These are phyloP conservation scores for Tetraneura akinire DNA, from an alignment of 1,140 invertebrate species.

Conservation along the genomic window DNA sequence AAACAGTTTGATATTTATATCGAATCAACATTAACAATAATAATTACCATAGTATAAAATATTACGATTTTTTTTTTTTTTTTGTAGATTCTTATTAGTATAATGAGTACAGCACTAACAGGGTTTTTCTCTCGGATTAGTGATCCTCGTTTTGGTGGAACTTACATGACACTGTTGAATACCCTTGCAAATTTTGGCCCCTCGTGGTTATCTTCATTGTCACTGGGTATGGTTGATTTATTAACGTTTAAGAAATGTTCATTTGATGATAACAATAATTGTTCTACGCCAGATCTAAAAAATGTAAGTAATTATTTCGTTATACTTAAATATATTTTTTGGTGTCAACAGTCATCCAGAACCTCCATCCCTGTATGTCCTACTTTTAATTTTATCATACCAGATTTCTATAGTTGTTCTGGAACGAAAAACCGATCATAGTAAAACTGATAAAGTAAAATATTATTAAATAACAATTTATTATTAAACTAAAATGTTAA, in stretches of 20 bases:
- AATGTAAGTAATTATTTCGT: neutral
- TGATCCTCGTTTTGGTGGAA: constrained; percentile 93
- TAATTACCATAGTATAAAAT: too few species aligned
- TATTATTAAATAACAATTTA: too few species aligned
- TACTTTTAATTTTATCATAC: too few species aligned
- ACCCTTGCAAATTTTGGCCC: constrained; percentile 95
- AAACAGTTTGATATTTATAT: too few species aligned
- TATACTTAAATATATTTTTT: too few species aligned
- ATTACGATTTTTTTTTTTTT: neutral
- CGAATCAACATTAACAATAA: too few species aligned
- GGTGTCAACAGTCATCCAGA: too few species aligned
- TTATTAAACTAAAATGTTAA: too few species aligned
- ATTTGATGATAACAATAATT: neutral
- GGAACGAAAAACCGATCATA: too few species aligned
- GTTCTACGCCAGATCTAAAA: neutral
- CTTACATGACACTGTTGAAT: constrained; percentile 99
- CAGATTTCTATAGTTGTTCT: too few species aligned
- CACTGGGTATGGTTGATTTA: constrained; percentile 89
- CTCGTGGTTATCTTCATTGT: constrained; percentile 92
- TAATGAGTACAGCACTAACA: constrained; percentile 82
- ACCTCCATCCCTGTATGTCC: too few species aligned
- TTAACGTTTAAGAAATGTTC: constrained; percentile 77
- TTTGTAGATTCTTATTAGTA: constrained; percentile 60
- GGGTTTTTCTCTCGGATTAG: constrained; percentile 84
- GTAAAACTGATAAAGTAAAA: too few species aligned